These are phyloP conservation scores for Malaclemys terrapin DNA, from an alignment of 2,113 vertebrate genomes.

Conservation along the genomic window DNA sequence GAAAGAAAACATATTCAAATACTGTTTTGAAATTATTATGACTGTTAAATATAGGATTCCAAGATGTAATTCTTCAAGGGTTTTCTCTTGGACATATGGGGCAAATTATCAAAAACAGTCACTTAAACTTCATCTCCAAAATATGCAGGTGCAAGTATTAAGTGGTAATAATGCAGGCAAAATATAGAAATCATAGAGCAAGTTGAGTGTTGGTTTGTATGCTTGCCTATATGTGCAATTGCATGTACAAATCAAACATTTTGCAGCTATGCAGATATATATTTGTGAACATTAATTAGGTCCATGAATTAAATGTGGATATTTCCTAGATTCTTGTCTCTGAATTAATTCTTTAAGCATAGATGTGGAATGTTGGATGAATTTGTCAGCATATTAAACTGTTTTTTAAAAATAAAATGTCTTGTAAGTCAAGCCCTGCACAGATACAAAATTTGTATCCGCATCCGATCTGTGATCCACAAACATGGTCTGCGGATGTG, in stretches of 20 bases:
- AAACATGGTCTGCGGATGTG: no score
- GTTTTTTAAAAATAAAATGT: background rate
- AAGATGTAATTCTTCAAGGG: background rate
- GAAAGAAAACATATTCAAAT: background rate
- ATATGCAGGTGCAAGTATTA: background rate
- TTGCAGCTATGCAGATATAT: background rate
- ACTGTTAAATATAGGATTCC: background rate
- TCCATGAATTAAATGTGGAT: background rate
- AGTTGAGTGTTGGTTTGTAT: background rate
- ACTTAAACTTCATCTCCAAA: background rate
- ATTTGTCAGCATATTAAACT: background rate
- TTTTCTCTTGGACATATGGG: background rate
- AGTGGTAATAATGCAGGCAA: background rate
- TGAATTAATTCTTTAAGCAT: background rate
- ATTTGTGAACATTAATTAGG: background rate
- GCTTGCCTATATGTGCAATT: background rate
- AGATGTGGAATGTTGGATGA: background rate
- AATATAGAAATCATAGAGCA: background rate
- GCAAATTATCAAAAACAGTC: background rate
- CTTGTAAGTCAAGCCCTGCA: no score
- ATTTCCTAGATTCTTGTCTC: background rate
- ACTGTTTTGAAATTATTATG: background rate
- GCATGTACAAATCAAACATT: background rate
- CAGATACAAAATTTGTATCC: no score
- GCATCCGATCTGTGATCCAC: no score